Evolutionary conservation across 2,797 vertebrate species (phyloP), one percentile per base, ranked within the genome.

Genomic region (Xenops minutus): DNA sequence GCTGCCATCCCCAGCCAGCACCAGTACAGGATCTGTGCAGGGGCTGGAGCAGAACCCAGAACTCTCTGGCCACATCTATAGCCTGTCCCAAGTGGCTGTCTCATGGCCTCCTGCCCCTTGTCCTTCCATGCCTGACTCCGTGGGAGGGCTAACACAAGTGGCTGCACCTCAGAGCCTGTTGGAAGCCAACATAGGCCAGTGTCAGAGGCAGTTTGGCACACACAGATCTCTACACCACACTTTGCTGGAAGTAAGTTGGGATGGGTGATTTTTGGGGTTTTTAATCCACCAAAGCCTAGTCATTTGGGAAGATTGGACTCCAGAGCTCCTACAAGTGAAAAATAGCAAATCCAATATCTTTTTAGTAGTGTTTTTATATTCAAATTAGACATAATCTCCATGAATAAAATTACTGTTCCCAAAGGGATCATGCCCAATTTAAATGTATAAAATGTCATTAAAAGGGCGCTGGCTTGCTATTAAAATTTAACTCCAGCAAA

Each of bases 331-430:
- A 92, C 74, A 74, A 91, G 94, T 74, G 84, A 94, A 91, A 96
- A 96, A 93, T 49, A 71, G 56, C 88, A 92, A 85, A 92, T 79
- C 26, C 91, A 85, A 7, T 96, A 92, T 95, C 94, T 97, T 96
- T 96, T 92, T 93, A 85, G 91, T 88, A 92, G 81, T 95, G 94
- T 96, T 97, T 97, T 96, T 96, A 77, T 93, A 97, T 97, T 97
- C 96, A 96, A 95, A 97, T 98, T 93, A 97, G 96, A 93, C 49
- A 85, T 92, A 93, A 89, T 94, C 96, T 97, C 92, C 88, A 95
- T 97, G 97, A 97, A 97, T 97, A 97, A 96, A 96, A 97, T 97
- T 93, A 96, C 92, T 88, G 89, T 96, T 97, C 97, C 97, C 97
- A 90, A 96, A 96, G 96, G 96, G 96, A 96, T 93, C 91, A 49